phyloP scores from a whole-genome alignment of 1,140 invertebrate genomes.

The Drosophila hydei region DNA sequence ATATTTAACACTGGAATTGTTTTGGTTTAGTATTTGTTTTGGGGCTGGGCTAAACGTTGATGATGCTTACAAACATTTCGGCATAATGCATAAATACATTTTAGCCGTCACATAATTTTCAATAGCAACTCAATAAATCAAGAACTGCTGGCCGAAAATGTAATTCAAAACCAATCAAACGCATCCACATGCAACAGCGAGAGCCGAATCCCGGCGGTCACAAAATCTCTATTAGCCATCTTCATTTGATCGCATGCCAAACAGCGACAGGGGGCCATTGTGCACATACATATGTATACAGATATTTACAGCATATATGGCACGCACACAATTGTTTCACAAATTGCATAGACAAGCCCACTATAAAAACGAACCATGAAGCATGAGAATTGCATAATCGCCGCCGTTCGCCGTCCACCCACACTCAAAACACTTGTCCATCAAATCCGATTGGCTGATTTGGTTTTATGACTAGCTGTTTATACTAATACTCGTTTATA shows the following conservation, averaged over 20 bases:
- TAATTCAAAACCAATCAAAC: conserved; percentile 74
- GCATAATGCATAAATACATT: conserved; percentile 32
- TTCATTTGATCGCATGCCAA: conserved; percentile 35
- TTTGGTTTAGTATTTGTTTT: conserved; percentile 12
- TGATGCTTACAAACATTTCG: not conserved
- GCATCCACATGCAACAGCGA: conserved; percentile 64
- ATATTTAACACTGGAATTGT: not conserved
- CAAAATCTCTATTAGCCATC: conserved; percentile 61
- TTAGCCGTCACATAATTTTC: conserved; percentile 12
- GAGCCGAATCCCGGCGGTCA: conserved; percentile 53
- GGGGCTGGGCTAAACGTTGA: not conserved
- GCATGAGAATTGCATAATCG: conserved; percentile 12
- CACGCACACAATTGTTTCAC: conserved; percentile 24
- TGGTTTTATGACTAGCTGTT: not conserved
- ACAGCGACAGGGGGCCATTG: not conserved
- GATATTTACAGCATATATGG: not conserved
- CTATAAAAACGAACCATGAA: conserved; percentile 23
- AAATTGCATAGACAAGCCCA: conserved; percentile 38
- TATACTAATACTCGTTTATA: not conserved
- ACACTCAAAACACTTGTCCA: conserved; percentile 8
- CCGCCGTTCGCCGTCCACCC: too few relatives aligned
- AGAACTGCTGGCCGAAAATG: conserved; percentile 40
- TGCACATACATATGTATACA: not conserved
- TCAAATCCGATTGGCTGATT: conserved; percentile 28
- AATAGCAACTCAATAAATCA: conserved; percentile 37